These are phyloP conservation scores for Drosophila novamexicana DNA, from an alignment of 1,140 invertebrate genomes.

Conservation along the genomic window DNA sequence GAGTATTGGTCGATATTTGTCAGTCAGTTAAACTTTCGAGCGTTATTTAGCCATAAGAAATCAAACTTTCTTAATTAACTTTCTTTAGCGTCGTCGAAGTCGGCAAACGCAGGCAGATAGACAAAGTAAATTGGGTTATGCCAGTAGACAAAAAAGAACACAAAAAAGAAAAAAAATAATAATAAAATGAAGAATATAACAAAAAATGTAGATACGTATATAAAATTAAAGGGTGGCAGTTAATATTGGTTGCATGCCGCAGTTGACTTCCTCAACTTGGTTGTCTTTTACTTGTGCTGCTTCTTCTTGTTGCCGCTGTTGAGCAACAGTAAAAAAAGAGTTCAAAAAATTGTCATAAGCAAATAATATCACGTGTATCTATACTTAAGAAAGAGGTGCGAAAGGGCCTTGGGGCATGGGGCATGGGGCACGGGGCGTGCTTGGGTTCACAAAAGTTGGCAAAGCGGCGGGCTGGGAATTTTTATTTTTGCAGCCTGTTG, in stretches of 20 bases:
- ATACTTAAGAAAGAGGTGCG: neutral
- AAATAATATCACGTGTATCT: conserved; percentile 44
- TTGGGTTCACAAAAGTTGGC: conserved; percentile 20
- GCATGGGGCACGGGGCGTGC: neutral
- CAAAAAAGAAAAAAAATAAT: conserved; percentile 3
- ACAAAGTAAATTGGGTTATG: conserved; percentile 49
- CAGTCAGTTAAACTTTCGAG: conserved; percentile 74
- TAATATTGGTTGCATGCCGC: conserved; percentile 19
- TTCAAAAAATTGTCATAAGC: conserved; percentile 35
- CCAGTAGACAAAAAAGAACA: conserved; percentile 15
- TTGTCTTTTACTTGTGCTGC: neutral
- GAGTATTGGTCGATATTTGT: conserved; percentile 54
- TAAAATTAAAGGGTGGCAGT: conserved; percentile 15
- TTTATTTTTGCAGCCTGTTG: conserved; percentile 24
- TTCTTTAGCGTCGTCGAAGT: conserved; percentile 60
- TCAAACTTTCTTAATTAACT: conserved; percentile 82
- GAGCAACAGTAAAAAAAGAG: conserved; percentile 38
- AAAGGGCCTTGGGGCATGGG: neutral
- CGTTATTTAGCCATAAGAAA: conserved; percentile 81
- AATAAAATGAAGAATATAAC: neutral
- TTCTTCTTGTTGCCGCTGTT: conserved; percentile 9
- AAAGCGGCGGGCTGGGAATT: conserved; percentile 23
- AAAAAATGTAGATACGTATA: conserved; percentile 1
- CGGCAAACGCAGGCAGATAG: conserved; percentile 25
- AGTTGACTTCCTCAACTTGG: neutral